A percentile compares a stretch with the other conserved stretches of the same genome.
Evolutionary conservation across 2,797 vertebrate species (phyloP).

Genomic region (Sebastiscus tertius): DNA sequence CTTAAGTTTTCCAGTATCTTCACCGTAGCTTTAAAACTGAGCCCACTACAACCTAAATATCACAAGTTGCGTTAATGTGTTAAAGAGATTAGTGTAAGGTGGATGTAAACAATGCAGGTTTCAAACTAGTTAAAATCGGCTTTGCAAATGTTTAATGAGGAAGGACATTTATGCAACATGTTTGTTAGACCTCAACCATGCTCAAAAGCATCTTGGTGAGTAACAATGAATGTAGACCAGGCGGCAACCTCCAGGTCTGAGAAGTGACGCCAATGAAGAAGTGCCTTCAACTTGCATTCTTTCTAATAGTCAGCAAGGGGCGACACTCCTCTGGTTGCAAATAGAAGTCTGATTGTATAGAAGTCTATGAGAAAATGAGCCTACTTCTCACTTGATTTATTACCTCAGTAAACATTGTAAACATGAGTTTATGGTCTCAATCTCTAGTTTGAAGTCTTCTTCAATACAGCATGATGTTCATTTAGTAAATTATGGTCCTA

Average conservation of each 20-base stretch:
- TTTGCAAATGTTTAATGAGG: background rate
- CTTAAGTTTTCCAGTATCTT: too few species aligned
- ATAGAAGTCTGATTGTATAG: background rate
- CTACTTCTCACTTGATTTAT: background rate
- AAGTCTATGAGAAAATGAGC: background rate
- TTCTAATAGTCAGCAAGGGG: too few species aligned
- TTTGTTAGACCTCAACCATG: background rate
- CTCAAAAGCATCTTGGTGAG: background rate
- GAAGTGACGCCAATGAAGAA: background rate
- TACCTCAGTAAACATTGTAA: background rate
- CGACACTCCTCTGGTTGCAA: background rate
- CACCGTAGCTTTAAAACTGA: too few species aligned
- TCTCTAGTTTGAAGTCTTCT: background rate
- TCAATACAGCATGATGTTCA: too few species aligned
- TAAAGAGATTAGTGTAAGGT: too few species aligned
- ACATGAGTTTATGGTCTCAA: background rate
- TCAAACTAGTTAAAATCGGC: background rate
- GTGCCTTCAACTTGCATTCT: background rate
- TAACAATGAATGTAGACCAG: background rate
- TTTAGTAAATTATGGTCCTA: background rate
- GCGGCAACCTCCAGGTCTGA: background rate
- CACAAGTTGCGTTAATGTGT: too few species aligned
- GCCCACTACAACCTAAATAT: too few species aligned
- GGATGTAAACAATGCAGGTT: too few species aligned
- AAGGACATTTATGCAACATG: background rate